These are phyloP conservation scores for Nixonia krombeini DNA, from an alignment of 1,140 invertebrate species.

Conservation along the genomic window DNA sequence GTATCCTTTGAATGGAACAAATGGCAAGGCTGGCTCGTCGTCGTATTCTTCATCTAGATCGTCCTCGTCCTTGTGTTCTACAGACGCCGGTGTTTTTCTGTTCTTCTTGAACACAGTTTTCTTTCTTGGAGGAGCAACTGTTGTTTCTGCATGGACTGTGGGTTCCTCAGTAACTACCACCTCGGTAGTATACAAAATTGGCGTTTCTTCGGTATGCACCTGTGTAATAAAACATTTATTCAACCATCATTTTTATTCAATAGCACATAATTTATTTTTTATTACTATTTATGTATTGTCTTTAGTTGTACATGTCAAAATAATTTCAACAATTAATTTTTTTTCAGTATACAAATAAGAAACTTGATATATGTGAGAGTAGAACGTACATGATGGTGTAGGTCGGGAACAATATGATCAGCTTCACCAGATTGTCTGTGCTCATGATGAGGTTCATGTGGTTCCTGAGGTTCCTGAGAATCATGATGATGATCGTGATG, in stretches of 20 bases:
- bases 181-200: constrained; percentile 17
- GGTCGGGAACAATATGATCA: no score
- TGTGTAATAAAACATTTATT: not conserved
- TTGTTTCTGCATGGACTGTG: constrained; percentile 11
- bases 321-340: no score
- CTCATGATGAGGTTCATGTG: not conserved
- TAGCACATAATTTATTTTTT: no score
- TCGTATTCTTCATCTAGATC: constrained; percentile 57
- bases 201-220: not conserved
- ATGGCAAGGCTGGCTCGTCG: constrained; percentile 34
- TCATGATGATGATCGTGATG: constrained; percentile 6
- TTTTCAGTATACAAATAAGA: no score
- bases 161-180: constrained; percentile 24
- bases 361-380: no score
- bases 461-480: no score
- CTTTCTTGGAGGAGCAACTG: constrained; percentile 5
- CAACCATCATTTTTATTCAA: no score
- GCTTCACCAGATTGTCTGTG: no score
- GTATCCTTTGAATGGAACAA: constrained; percentile 51
- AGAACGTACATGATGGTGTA: no score
- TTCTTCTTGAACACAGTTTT: constrained; percentile 34
- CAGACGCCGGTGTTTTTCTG: constrained; percentile 41
- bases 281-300: no score
- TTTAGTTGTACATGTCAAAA: no score
- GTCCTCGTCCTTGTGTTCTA: constrained; percentile 46